Evolutionary conservation across 1,140 invertebrate genomes (phyloP), one percentile per base, ranked within the genome.

Genomic region (Macrobrachium nipponense): DNA sequence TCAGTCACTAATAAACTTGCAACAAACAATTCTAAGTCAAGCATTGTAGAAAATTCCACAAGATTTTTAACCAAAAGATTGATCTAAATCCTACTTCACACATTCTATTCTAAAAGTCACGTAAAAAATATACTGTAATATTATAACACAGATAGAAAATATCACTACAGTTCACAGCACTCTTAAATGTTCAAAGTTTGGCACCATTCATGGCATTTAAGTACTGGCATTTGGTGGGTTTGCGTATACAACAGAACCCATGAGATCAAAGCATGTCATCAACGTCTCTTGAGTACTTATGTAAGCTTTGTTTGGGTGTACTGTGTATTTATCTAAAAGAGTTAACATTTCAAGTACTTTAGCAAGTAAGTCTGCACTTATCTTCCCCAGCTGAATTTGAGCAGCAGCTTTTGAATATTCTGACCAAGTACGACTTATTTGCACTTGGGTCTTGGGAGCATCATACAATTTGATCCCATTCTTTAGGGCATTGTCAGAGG

Each of bases 241-340:
- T 27, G 59, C 20, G 59, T 44, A 70, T 7, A 27, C 18, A 18
- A 80, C 84, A 44, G 84, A 86, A 20, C 84, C 84, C 68, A 86
- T 64, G 43, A 86, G 84, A 36, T 88, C 83, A 59, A 88, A 88
- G 66, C 87, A 88, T 20, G 79, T 76, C 78, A 86, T 88, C 8
- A 85, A 77, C 23, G 78, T 86, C 68, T 88, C 87, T 51, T 88
- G 87, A 15, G 79, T 83, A 59, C 61, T 86, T 51, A 88, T 81
- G 64, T 86, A 86, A 11, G 87, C 79, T 64, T 88, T 80, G 80
- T 82, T 88, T 11, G 87, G 87, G 59, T 86, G 80, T 20, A 88
- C 76, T 14, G 87, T 82, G 64, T 88, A 88, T 43, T 78, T 86
- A 61, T 88, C 87, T 58, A 88, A 66, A 10, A 86, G 51, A 8